Evolutionary conservation across 2,888 invertebrate species (phyloP).

Genomic region (Danaus chrysippus): DNA sequence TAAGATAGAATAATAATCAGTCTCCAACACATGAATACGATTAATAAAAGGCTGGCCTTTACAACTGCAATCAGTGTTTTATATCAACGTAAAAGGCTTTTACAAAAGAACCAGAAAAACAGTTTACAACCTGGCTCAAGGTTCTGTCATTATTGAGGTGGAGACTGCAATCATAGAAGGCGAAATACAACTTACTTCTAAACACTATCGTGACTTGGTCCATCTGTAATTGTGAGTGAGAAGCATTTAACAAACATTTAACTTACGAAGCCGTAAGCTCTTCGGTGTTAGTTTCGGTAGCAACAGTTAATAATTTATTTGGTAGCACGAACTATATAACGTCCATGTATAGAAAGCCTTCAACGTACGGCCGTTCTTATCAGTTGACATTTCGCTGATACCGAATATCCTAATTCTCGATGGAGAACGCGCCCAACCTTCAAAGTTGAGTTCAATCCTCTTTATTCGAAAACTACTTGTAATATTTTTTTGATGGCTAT

Average conservation of each 20-base stretch:
- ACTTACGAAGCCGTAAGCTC: slow-evolving; percentile 44
- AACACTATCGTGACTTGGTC: slow-evolving; percentile 69
- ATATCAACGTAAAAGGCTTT: slow-evolving; percentile 20
- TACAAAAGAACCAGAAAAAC: slow-evolving; percentile 25
- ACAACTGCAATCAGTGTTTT: slow-evolving; percentile 38
- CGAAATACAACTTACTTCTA: slow-evolving; percentile 55
- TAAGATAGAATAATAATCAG: slow-evolving; percentile 56
- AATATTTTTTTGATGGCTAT: no score
- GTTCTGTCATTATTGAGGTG: slow-evolving; percentile 21
- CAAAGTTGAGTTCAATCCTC: slow-evolving; percentile 12
- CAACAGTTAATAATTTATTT: slow-evolving; percentile 10
- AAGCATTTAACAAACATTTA: slow-evolving; percentile 39
- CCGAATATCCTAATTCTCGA: slow-evolving; percentile 27
- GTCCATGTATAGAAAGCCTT: slow-evolving; percentile 21
- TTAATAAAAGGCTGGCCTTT: slow-evolving; percentile 46
- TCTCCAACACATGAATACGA: slow-evolving; percentile 66
- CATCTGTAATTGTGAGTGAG: slow-evolving; percentile 57
- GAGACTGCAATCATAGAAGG: slow-evolving; percentile 45
- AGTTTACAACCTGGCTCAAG: slow-evolving; percentile 20
- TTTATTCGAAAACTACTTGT: neutral
- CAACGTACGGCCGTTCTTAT: slow-evolving; percentile 26
- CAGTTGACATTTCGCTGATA: slow-evolving; percentile 42
- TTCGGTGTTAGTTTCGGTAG: slow-evolving; percentile 25
- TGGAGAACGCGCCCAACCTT: slow-evolving; percentile 26
- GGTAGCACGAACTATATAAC: slow-evolving; percentile 20